Percentiles rank a stretch among this genome's conserved stretches.
These are phyloP conservation scores for Erebia epiphron DNA, from an alignment of 2,888 invertebrate species.

Conservation along the genomic window DNA sequence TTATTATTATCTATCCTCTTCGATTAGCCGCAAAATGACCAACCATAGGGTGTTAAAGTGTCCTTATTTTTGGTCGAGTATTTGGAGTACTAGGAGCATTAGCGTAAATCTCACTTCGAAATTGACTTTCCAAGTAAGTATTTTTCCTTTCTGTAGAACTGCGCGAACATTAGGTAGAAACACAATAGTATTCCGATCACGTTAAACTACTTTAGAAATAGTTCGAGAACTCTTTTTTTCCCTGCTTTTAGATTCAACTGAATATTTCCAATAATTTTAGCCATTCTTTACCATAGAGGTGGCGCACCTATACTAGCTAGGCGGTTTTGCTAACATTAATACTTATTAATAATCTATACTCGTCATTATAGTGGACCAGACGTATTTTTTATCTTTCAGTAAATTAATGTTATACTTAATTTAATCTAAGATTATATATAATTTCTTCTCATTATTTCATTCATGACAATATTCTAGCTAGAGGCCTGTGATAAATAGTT, in stretches of 20 bases:
- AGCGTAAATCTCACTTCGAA: constrained; percentile 29
- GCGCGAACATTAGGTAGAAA: constrained; percentile 16
- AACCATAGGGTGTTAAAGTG: too few species aligned
- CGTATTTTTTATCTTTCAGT: not conserved
- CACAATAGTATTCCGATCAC: constrained; percentile 51
- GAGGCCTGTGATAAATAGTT: not conserved
- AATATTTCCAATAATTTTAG: constrained; percentile 30
- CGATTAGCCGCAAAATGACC: too few species aligned
- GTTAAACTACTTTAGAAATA: constrained; percentile 48
- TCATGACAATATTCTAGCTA: not conserved
- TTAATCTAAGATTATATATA: not conserved
- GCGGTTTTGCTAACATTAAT: not conserved
- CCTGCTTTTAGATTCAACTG: constrained; percentile 20
- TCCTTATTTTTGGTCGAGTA: too few species aligned
- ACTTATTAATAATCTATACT: not conserved
- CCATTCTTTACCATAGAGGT: constrained; percentile 10
- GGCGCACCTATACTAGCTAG: not conserved
- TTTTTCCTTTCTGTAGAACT: constrained; percentile 22
- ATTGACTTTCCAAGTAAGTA: constrained; percentile 28
- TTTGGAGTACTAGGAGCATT: not conserved
- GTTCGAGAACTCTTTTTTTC: constrained; percentile 36
- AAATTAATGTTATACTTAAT: not conserved
- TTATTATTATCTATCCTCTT: too few species aligned
- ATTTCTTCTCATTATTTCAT: not conserved
- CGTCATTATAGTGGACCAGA: not conserved